These are phyloP conservation scores for Pentamera pediparva DNA, from an alignment of 53 echinoderm and acorn worm species.

Conservation along the genomic window DNA sequence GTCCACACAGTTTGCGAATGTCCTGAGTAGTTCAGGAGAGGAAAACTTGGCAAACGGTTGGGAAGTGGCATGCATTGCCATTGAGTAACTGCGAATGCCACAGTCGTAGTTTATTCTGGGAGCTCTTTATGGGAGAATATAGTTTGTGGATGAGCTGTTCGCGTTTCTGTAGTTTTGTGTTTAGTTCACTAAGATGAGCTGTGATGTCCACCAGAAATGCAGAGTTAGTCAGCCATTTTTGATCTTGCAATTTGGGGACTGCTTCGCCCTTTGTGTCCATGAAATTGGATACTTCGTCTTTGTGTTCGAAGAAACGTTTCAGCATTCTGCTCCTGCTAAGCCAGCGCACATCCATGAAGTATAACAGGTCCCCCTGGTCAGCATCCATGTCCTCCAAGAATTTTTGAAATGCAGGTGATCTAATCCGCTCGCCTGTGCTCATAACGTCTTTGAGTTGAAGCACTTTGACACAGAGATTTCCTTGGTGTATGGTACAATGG, in stretches of 20 bases:
- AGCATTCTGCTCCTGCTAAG: background rate
- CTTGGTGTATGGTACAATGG: background rate
- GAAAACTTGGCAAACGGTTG: background rate
- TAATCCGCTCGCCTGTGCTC: background rate
- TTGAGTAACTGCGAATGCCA: background rate
- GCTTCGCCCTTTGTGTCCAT: background rate
- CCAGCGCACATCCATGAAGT: background rate
- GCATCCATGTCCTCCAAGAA: background rate
- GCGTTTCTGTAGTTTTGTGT: background rate
- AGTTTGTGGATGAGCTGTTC: background rate
- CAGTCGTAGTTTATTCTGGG: background rate
- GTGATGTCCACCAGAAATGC: background rate
- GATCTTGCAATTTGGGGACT: background rate
- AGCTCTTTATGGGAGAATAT: background rate
- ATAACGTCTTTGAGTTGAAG: background rate
- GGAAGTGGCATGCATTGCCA: background rate
- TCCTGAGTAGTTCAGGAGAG: background rate
- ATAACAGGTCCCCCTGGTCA: background rate
- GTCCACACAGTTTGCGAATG: background rate
- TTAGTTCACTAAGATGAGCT: background rate
- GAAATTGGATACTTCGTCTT: constrained; percentile 2
- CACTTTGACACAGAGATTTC: background rate
- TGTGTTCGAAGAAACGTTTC: background rate
- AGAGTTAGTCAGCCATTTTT: background rate
- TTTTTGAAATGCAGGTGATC: background rate